Evolutionary conservation across 1,140 invertebrate species (phyloP), one percentile per base, ranked within the genome.

Genomic region (Reticulitermes speratus): DNA sequence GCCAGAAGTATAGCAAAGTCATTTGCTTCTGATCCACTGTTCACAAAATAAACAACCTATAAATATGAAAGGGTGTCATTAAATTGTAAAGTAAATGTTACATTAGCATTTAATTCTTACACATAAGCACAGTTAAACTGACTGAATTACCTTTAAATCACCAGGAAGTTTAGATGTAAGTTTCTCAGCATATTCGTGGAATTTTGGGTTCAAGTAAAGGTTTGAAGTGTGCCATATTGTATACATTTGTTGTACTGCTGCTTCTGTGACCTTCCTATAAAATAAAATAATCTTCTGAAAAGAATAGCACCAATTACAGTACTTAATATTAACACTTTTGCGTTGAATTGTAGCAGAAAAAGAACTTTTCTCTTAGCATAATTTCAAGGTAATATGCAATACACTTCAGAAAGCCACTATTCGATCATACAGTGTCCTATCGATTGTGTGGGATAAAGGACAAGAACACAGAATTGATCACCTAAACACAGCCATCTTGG

Each of bases 21-120:
- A 90, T 99, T 99, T 0, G 98, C 98, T 92, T 99, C 98, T 14
- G 97, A 98, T 0, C 98, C 98, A 90, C 97, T 99, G 90, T 99
- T 99, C 0, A 97, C 96, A 89, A 99, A 95, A 90, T 98, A 99
- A 32, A 97, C 96, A 25, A 96, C 95, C 94, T 96, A 89, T 12
- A 91, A 89, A 69, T 11, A 87, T 3, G n/a, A 87, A 8, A 44
- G 82, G 59, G 52, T 44, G 65, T 38, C 16, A 23, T 86, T 48
- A 44, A 32, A 86, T 44, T 86, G 25, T 25, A 87, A 14, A 48
- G n/a, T 23, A 30, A 12, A 14, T 55, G 52, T 55, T 21, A 21
- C 52, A 55, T 55, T 55, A 30, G 3, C 3, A n/a, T 59, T 30
- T 30, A 45, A 44, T 81, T 45, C 82, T 11, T 11, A 32, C 25